phyloP scores from a whole-genome alignment of 2,113 vertebrate species.

The Trachemys scripta region DNA sequence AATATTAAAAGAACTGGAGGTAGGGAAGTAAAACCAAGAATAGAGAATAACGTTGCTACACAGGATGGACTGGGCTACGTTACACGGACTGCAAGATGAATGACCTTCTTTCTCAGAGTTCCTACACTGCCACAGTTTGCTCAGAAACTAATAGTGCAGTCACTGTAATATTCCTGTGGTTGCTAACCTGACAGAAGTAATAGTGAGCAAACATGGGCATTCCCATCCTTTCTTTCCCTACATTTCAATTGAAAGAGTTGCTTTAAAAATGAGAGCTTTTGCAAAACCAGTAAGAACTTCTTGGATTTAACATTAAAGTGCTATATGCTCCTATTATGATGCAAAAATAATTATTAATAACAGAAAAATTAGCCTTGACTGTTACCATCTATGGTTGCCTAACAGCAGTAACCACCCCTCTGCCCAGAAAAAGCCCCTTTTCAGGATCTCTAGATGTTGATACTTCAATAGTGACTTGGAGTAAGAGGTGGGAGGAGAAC shows the following conservation, averaged over 20 bases:
- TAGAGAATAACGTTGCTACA: not conserved
- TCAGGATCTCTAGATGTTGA: not conserved
- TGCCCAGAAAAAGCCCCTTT: not conserved
- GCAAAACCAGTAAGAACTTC: not conserved
- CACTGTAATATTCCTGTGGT: accelerated
- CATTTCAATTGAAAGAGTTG: not conserved
- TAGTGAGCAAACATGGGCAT: not conserved
- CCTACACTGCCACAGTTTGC: not conserved
- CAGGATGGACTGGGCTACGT: not conserved
- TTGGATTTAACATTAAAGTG: not conserved
- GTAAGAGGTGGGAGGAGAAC: not conserved
- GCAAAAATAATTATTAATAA: not conserved
- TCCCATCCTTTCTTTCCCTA: not conserved
- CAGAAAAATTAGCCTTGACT: not conserved
- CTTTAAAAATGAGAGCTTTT: not conserved
- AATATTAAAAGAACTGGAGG: not conserved
- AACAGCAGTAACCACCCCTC: not conserved
- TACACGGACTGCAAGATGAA: not conserved
- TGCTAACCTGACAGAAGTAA: not conserved
- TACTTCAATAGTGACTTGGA: not conserved
- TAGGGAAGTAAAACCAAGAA: not conserved
- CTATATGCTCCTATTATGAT: not conserved
- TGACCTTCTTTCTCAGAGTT: not conserved
- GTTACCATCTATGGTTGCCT: accelerated
- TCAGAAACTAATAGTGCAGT: not conserved